phyloP scores from a whole-genome alignment of 1,140 invertebrate species.

The Telenomus remus region DNA sequence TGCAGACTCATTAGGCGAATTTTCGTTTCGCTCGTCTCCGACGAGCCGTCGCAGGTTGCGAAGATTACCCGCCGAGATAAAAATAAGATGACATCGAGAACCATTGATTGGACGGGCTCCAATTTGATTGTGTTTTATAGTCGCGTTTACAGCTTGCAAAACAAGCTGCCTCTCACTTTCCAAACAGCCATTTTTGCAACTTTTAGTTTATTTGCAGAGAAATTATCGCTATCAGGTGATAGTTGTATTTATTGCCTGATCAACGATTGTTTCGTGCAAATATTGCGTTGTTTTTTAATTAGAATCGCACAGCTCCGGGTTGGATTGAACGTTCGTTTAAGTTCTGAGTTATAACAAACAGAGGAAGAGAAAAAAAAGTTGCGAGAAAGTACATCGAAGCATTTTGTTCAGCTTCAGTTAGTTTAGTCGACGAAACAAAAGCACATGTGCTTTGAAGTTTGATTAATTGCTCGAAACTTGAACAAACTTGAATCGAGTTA shows the following conservation, averaged over 20 bases:
- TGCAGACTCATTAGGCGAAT: constrained; percentile 28
- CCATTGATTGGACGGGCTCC: constrained; percentile 28
- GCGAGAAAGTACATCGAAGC: no score
- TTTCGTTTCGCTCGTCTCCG: constrained; percentile 19
- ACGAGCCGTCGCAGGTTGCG: constrained; percentile 1
- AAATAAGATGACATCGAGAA: constrained; percentile 27
- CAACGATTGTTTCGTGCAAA: no score
- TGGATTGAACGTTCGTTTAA: no score
- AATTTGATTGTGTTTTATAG: constrained; percentile 35
- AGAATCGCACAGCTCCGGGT: no score
- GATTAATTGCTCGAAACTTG: constrained; percentile 20
- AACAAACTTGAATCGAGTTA: constrained; percentile 7
- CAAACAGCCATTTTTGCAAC: no score
- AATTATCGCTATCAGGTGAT: no score
- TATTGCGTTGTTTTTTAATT: no score
- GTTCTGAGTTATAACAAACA: no score
- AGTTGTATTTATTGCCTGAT: no score
- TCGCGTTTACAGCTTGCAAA: constrained; percentile 7
- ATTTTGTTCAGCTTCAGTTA: constrained; percentile 1
- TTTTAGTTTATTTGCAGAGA: no score
- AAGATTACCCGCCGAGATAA: constrained; percentile 5
- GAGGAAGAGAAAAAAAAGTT: no score
- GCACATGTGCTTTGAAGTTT: constrained; percentile 4
- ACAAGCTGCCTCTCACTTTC: no score
- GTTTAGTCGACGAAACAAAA: constrained; percentile 1